These are phyloP conservation scores for Philereme vetulata DNA, from an alignment of 2,888 invertebrate genomes.

Conservation along the genomic window DNA sequence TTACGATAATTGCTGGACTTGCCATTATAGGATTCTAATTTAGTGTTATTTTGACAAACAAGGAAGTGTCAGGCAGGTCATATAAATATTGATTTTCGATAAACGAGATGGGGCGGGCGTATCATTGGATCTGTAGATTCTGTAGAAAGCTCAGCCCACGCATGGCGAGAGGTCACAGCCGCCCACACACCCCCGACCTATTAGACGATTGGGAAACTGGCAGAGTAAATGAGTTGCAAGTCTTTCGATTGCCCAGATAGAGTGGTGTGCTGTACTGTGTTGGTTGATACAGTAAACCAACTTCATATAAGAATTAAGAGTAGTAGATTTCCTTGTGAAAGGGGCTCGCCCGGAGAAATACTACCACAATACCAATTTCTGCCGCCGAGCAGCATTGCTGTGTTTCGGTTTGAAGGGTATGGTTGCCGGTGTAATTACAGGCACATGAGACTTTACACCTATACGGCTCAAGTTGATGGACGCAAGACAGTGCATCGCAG, in stretches of 20 bases:
- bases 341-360: too few species aligned
- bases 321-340: neutral
- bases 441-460: too few species aligned
- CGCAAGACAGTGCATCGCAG: too few species aligned
- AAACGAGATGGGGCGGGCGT: constrained; percentile 51
- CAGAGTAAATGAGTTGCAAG: constrained; percentile 21
- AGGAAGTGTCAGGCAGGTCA: constrained; percentile 35
- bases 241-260: constrained; percentile 16
- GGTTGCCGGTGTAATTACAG: too few species aligned
- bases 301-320: neutral
- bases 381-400: too few species aligned
- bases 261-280: neutral
- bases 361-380: too few species aligned
- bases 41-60: constrained; percentile 22
- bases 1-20: neutral
- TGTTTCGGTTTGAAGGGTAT: too few species aligned
- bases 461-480: too few species aligned
- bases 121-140: constrained; percentile 59
- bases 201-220: constrained; percentile 57
- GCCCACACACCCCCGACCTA: constrained; percentile 62
- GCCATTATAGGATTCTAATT: constrained; percentile 10
- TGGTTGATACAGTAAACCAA: constrained; percentile 13
- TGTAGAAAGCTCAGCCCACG: constrained; percentile 75
- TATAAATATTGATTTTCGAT: constrained; percentile 40
- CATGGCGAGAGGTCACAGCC: constrained; percentile 72